Conservation (phyloP, 2,888 invertebrate genomes). For the Tachina fera region DNA sequence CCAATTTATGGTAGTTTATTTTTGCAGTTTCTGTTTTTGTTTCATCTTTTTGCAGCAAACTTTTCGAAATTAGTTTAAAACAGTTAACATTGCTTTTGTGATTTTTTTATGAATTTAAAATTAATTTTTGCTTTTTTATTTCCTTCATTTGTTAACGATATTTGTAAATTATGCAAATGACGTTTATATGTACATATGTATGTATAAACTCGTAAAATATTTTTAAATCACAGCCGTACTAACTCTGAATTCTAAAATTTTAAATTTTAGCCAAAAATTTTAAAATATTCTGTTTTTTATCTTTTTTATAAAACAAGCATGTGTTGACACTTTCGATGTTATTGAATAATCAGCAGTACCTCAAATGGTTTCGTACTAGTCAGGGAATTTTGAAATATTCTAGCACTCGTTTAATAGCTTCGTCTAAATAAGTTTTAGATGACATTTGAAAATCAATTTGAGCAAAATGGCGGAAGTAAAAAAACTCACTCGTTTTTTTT, state of each 20-base stretch:
- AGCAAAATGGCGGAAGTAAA: no score
- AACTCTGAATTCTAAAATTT: background rate
- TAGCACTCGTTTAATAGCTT: no score
- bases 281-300: background rate
- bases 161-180: slow-evolving; percentile 61
- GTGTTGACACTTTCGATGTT: no score
- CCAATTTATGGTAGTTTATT: slow-evolving; percentile 20
- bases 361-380: no score
- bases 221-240: slow-evolving; percentile 11
- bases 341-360: no score
- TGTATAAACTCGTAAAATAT: slow-evolving; percentile 25
- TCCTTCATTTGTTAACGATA: slow-evolving; percentile 66
- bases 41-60: slow-evolving; percentile 15
- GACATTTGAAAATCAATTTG: no score
- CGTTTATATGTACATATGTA: background rate
- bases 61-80: slow-evolving; percentile 63
- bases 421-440: no score
- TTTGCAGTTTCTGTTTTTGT: slow-evolving; percentile 3
- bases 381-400: no score
- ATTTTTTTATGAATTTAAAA: slow-evolving; percentile 35
- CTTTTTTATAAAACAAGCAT: no score
- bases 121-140: slow-evolving; percentile 56
- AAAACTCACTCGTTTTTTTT: no score
- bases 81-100: slow-evolving; percentile 40
- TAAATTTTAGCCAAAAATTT: background rate